Evolutionary conservation across 1,140 invertebrate species (phyloP).

Genomic region (Drosophila persimilis): DNA sequence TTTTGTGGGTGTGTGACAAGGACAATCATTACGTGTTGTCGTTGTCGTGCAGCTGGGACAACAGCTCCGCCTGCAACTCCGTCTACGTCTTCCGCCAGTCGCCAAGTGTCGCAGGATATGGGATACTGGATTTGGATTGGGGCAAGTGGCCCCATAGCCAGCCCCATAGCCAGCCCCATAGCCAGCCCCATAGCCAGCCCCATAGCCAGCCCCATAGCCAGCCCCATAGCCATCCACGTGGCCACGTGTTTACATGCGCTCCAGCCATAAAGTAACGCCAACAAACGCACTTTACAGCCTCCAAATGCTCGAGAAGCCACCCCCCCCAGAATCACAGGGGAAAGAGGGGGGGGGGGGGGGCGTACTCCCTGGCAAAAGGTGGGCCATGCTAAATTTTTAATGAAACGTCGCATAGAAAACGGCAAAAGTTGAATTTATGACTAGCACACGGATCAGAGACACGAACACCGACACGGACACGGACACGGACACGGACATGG

Average conservation of each 20-base stretch:
- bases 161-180: slow-evolving; percentile 36
- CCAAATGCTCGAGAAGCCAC: slow-evolving; percentile 12
- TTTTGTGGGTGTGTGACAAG: slow-evolving; percentile 25
- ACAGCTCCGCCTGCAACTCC: not conserved
- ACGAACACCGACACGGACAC: not conserved
- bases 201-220: slow-evolving; percentile 30
- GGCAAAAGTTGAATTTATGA: slow-evolving; percentile 65
- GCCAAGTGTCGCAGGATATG: not conserved
- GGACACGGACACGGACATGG: not conserved
- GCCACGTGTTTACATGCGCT: slow-evolving; percentile 64
- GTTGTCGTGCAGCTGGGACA: slow-evolving; percentile 41
- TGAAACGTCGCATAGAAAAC: slow-evolving; percentile 61
- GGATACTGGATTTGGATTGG: slow-evolving; percentile 15
- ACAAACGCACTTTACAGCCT: slow-evolving; percentile 66
- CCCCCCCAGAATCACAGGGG: not conserved
- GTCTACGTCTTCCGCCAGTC: not conserved
- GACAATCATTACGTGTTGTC: slow-evolving; percentile 49
- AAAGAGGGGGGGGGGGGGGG: not conserved
- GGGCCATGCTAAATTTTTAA: slow-evolving; percentile 59
- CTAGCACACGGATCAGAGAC: slow-evolving; percentile 29
- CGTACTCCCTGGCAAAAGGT: slow-evolving; percentile 20
- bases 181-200: slow-evolving; percentile 27
- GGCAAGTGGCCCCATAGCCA: slow-evolving; percentile 31
- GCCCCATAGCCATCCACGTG: slow-evolving; percentile 36
- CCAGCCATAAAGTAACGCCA: slow-evolving; percentile 56